Percentiles rank a stretch among this genome's conserved stretches.
These are phyloP conservation scores for Sesia apiformis DNA, from an alignment of 2,888 invertebrate genomes.

Conservation along the genomic window DNA sequence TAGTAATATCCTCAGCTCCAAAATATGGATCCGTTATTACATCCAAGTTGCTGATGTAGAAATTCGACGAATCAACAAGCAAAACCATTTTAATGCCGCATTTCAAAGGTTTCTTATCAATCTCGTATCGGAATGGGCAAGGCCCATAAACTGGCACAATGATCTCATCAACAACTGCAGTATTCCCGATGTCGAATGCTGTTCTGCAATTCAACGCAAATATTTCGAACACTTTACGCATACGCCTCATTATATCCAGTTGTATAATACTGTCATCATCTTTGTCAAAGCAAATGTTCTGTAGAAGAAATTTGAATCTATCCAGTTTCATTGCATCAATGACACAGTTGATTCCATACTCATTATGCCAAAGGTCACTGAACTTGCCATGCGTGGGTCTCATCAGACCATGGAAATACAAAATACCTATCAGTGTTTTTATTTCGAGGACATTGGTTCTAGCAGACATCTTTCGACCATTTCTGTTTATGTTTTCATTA, in stretches of 20 bases:
- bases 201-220: conserved; percentile 61
- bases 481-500: conserved; percentile 45
- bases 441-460: conserved; percentile 44
- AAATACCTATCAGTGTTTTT: conserved; percentile 53
- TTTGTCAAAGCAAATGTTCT: conserved; percentile 49
- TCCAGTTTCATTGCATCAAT: conserved; percentile 46
- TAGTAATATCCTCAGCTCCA: conserved; percentile 39
- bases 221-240: conserved; percentile 59
- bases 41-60: conserved; percentile 58
- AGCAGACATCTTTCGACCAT: conserved; percentile 17
- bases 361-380: conserved; percentile 51
- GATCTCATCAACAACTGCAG: conserved; percentile 56
- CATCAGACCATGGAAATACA: conserved; percentile 60
- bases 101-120: conserved; percentile 45
- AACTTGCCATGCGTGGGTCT: conserved; percentile 51
- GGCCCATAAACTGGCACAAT: conserved; percentile 57
- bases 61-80: conserved; percentile 51
- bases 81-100: conserved; percentile 55
- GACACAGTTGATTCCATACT: conserved; percentile 42
- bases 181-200: conserved; percentile 37
- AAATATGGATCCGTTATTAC: conserved; percentile 54
- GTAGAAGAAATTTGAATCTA: conserved; percentile 49
- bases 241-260: conserved; percentile 51
- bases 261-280: conserved; percentile 33
- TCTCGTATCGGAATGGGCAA: conserved; percentile 57